Percentiles rank a stretch among this genome's conserved stretches.
phyloP scores from a whole-genome alignment of 2,888 invertebrate species.

The Metellina segmentata region DNA sequence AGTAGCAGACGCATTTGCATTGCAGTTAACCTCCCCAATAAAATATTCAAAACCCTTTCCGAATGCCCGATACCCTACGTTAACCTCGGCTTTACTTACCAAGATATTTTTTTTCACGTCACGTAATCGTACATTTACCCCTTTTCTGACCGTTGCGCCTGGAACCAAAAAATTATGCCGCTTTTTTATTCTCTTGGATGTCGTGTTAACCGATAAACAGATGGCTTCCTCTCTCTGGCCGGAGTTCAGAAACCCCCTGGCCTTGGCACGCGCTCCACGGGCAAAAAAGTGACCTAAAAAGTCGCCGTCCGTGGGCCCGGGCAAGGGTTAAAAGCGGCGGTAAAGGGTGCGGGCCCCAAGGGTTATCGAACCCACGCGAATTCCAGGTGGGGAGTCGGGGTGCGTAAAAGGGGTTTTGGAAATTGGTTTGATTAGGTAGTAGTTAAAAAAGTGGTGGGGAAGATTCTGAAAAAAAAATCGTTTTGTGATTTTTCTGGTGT shows the following conservation, averaged over 20 bases:
- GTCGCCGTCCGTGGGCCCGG: constrained; percentile 49
- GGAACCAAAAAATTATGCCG: neutral
- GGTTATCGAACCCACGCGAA: constrained; percentile 58
- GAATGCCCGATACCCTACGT: too few species aligned
- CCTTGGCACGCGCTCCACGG: constrained; percentile 43
- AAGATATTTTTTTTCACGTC: neutral
- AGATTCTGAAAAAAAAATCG: neutral
- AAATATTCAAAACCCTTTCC: too few species aligned
- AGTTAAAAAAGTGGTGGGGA: neutral
- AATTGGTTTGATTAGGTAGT: constrained; percentile 19
- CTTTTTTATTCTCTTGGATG: constrained; percentile 34
- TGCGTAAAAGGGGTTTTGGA: constrained; percentile 28
- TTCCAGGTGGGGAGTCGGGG: constrained; percentile 62
- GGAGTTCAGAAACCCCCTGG: constrained; percentile 62
- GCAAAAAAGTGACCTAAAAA: constrained; percentile 65
- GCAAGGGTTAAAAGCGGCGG: constrained; percentile 53
- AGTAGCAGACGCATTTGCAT: too few species aligned
- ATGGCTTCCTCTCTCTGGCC: constrained; percentile 23
- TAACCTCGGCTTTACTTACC: neutral
- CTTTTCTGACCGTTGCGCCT: constrained; percentile 63
- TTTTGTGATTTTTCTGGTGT: too few species aligned
- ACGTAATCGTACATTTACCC: constrained; percentile 65
- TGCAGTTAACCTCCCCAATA: too few species aligned
- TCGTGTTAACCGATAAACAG: constrained; percentile 54
- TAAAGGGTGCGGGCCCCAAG: constrained; percentile 6